Evolutionary conservation across 2,113 vertebrate genomes (phyloP).

Genomic region (Callaeas wilsoni): DNA sequence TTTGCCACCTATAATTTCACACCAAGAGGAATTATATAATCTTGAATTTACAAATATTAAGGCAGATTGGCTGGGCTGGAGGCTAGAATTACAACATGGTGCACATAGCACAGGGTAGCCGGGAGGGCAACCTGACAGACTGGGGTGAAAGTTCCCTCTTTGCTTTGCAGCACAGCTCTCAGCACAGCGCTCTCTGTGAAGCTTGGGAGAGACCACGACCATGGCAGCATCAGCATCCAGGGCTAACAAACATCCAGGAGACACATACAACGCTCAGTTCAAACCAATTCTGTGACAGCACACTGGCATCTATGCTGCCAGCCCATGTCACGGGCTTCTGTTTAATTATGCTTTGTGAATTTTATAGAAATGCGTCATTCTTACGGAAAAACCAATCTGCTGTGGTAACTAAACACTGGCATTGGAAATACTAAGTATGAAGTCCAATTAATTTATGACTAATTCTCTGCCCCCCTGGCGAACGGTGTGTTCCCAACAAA

Average conservation of each 20-base stretch:
- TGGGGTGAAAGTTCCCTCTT: neutral
- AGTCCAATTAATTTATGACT: slow-evolving; percentile 11
- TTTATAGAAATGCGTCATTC: neutral
- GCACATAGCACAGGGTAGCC: neutral
- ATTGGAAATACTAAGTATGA: neutral
- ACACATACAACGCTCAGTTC: rapidly evolving
- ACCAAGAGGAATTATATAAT: slow-evolving; percentile 25
- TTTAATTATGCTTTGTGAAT: neutral
- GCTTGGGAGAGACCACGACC: neutral
- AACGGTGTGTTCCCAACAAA: neutral
- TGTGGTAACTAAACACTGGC: neutral
- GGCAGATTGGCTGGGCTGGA: neutral
- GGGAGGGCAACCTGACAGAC: neutral
- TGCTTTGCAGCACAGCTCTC: neutral
- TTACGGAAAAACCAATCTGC: neutral
- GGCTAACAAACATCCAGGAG: neutral
- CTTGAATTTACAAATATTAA: neutral
- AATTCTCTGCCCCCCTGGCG: neutral
- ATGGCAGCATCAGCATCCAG: rapidly evolving
- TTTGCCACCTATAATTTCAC: neutral
- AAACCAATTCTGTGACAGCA: neutral
- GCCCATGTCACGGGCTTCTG: neutral
- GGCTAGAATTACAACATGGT: neutral
- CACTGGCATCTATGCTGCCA: neutral
- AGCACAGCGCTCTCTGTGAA: neutral